Evolutionary conservation across 2,113 vertebrate genomes (phyloP).

Genomic region (Propithecus coquereli): DNA sequence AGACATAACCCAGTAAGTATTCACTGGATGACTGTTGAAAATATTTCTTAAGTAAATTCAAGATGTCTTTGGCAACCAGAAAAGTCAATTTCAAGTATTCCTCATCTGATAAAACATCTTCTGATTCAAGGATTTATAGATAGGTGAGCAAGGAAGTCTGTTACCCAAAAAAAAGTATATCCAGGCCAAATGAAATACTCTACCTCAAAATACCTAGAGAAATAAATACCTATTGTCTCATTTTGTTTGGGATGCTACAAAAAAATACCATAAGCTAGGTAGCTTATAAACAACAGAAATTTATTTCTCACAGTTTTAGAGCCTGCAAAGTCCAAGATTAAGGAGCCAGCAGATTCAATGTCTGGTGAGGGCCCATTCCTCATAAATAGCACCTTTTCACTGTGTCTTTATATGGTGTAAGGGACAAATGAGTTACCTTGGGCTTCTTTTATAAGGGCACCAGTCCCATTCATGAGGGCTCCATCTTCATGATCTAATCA

Average conservation of each 20-base stretch:
- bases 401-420: not conserved
- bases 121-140: not conserved
- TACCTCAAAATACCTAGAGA: conserved; percentile 10
- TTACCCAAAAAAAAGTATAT: not conserved
- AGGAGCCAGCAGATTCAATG: not conserved
- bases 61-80: conserved; percentile 47
- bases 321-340: not conserved
- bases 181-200: conserved; percentile 16
- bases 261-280: not conserved
- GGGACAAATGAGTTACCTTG: not conserved
- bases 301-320: not conserved
- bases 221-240: not conserved
- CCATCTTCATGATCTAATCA: not conserved
- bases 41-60: conserved; percentile 25
- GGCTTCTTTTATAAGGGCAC: not conserved
- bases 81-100: conserved; percentile 31
- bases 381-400: not conserved
- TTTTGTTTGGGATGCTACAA: not conserved
- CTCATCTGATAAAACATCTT: conserved; percentile 40
- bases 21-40: not conserved
- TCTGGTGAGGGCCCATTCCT: not conserved
- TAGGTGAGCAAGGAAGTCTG: conserved; percentile 24
- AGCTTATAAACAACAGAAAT: not conserved
- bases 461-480: not conserved
- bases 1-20: conserved; percentile 10